Evolutionary conservation across 2,797 vertebrate species (phyloP), one percentile per base, ranked within the genome.

Genomic region (Anisognathus igniventris): DNA sequence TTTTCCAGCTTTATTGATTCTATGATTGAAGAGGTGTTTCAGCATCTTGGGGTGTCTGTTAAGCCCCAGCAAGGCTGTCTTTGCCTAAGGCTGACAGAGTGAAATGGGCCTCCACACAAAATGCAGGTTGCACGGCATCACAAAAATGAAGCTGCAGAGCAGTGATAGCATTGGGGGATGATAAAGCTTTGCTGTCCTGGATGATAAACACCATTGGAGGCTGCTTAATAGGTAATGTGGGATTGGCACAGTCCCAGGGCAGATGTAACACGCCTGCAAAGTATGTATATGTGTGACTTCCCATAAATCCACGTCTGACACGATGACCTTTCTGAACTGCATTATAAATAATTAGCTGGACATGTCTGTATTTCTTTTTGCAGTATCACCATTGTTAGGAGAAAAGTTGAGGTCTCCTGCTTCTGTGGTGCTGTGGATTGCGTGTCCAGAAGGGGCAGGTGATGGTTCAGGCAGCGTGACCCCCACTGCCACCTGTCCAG

Each of bases 191-290:
- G 54, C 85, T 7, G 2, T 95, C 94, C 84, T 39, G 51, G 45
- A 91, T 93, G 94, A 96, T 91, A 87, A 96, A 94, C 92, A 92
- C 72, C 72, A 30, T 51, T 0, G 0, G 57, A 77, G 75, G 75
- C 75, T 95, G 57, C 61, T 77, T 90, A 91, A 91, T 81, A 93
- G 87, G 91, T 94, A 86, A 83, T 88, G 85, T 82, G 90, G 93
- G 93, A 88, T 40, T 95, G 91, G 90, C 93, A 91, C 82, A 62
- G 82, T 75, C 94, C 95, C 90, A 95, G 89, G 85, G 95, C 93
- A 94, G 85, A 96, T 88, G 85, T 94, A 91, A 91, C 91, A 93
- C 0, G 12, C 61, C 65, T 95, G 39, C 1, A 25, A 18, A 93
- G 70, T 91, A 72, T 88, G 87, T 91, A 23, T 83, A 54, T 61